Base-by-base conservation (phyloP, 1,140 invertebrate species). In the Heliconius congener region DNA sequence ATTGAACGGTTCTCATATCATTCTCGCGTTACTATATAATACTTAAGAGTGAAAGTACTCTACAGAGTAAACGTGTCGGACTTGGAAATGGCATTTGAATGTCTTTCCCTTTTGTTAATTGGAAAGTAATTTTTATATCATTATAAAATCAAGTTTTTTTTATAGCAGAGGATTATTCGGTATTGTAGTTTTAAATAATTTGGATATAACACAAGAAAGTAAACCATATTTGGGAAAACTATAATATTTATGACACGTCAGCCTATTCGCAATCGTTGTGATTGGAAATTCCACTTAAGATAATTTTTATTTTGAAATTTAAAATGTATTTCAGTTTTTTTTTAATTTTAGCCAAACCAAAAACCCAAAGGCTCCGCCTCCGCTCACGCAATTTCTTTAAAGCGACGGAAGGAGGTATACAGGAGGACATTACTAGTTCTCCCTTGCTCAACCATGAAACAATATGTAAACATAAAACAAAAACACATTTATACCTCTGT, bases 131-230 rank as follows among this genome's bases (percentile, higher is more conserved):
- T 66, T 16, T 66, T 66, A 66, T 30, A 13, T 16, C 4, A 66
- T 30, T 76, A 30, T 77, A 72, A 37, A 30, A 8, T 71, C 8
- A 52, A 42, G 71, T 13, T 72, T 72, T 71, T 77, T n/a, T 23
- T 71, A 71, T 77, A 19, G 19, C 18, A 8, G 6, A 52, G 6
- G 6, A 6, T 8, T 52, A 19, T 52, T 52, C 2, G 1, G 18
- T 52, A 52, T 52, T 46, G 4, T 5, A 46, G 42, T 46, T 37
- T 13, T 50, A 52, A 19, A 3, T 46, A 46, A 4, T 52, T 52
- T 19, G 5, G 18, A 60, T 23, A 60, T 23, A 13, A 60, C 9
- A 60, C 2, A 52, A 52, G n/a, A 23, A 57, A n/a, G 2, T n/a
- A 2, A 57, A 46, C 13, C 0, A 46, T 46, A 4, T 46, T 16